A percentile compares a stretch with the other conserved stretches of the same genome.
Conservation (phyloP, 2,797 vertebrate species). For the Poecilia picta region DNA sequence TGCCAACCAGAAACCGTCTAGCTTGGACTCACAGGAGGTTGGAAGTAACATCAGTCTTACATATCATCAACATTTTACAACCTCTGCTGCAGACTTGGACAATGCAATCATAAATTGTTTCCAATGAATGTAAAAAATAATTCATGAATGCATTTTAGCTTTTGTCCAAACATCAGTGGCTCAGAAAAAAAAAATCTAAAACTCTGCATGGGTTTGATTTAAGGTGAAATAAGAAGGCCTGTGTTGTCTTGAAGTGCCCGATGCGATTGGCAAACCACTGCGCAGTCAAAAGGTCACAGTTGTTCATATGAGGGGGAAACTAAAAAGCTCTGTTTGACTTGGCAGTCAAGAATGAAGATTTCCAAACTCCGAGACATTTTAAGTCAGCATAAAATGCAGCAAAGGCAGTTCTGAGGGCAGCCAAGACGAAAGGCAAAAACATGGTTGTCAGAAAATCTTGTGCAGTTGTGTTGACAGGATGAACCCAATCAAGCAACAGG, state of each 20-base stretch:
- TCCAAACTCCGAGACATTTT: conserved; percentile 61
- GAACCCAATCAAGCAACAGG: conserved; percentile 71
- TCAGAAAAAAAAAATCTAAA: neutral
- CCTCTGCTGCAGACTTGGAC: neutral
- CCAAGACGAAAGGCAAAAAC: conserved; percentile 73
- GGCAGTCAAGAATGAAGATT: conserved; percentile 60
- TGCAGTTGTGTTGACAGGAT: conserved; percentile 70
- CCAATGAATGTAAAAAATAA: conserved; percentile 11
- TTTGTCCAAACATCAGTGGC: conserved; percentile 17
- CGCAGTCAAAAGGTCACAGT: conserved; percentile 62
- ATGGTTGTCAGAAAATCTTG: conserved; percentile 69
- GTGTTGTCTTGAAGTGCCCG: conserved; percentile 53
- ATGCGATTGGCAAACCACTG: conserved; percentile 60
- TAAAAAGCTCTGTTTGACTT: conserved; percentile 54
- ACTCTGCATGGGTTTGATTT: conserved; percentile 14
- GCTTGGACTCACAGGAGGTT: neutral
- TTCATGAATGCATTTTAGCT: conserved; percentile 11
- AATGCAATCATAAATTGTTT: neutral
- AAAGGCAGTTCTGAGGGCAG: conserved; percentile 52
- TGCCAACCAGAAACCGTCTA: neutral
- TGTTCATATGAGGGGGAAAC: conserved; percentile 35
- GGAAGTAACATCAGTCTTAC: neutral
- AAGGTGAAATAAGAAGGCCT: conserved; percentile 8
- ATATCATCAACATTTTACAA: neutral
- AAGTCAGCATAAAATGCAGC: conserved; percentile 64